Percentiles rank a stretch among this genome's conserved stretches.
Conservation (phyloP, 1,140 invertebrate species). For the Halotydeus destructor region DNA sequence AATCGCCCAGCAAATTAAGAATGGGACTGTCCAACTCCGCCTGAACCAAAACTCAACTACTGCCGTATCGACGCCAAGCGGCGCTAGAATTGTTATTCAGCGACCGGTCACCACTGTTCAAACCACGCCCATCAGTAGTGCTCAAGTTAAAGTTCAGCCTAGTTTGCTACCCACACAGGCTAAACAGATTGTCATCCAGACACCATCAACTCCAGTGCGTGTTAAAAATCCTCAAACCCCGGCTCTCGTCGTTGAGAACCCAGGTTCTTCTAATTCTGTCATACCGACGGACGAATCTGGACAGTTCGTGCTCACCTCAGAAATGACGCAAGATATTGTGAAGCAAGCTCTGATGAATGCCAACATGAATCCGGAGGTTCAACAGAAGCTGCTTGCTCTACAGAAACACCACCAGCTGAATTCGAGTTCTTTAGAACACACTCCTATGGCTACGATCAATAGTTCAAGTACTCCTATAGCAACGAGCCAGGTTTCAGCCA, state of each 20-base stretch:
- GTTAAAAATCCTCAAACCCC: constrained; percentile 2
- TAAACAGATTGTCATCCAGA: too few species aligned
- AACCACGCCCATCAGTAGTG: constrained; percentile 13
- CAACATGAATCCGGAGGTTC: constrained; percentile 73
- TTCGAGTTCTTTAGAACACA: not conserved
- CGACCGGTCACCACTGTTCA: not conserved
- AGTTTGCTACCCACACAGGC: too few species aligned
- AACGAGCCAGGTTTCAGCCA: constrained; percentile 24
- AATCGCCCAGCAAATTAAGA: not conserved
- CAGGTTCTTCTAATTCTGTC: constrained; percentile 11
- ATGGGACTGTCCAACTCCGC: not conserved
- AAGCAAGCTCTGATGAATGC: constrained; percentile 27
- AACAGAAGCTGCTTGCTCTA: constrained; percentile 67
- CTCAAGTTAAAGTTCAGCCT: too few species aligned
- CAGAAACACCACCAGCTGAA: constrained; percentile 52
- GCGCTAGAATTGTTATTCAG: not conserved
- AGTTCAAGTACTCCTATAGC: not conserved
- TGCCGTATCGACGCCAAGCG: not conserved
- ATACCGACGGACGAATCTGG: constrained; percentile 8
- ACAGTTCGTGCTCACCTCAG: constrained; percentile 53
- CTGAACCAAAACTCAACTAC: not conserved
- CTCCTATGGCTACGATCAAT: not conserved
- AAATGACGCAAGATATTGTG: constrained; percentile 60
- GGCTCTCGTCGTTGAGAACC: not conserved
- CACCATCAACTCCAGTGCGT: constrained; percentile 13